These are phyloP conservation scores for Pterocles burchelli DNA, from an alignment of 2,113 vertebrate species.

Conservation along the genomic window DNA sequence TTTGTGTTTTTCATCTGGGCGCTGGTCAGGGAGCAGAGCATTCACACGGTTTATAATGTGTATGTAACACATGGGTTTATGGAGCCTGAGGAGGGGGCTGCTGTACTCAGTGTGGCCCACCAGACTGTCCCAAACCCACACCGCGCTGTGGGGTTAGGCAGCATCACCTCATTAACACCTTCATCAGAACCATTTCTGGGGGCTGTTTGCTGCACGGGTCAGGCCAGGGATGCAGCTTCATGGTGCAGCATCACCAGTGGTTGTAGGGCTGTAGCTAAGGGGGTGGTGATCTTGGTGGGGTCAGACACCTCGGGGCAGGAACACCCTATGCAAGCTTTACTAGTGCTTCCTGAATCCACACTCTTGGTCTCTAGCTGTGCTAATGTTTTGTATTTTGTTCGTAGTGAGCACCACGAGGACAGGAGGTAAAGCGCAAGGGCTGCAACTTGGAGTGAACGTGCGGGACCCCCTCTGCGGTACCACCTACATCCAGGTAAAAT, in stretches of 20 bases:
- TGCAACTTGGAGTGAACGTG: background rate
- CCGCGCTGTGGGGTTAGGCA: background rate
- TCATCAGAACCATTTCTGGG: background rate
- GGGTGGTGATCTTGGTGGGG: background rate
- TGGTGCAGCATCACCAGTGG: rapidly evolving
- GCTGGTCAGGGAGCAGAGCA: background rate
- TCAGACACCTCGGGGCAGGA: background rate
- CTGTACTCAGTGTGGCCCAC: background rate
- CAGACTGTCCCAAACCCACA: background rate
- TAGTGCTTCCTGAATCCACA: background rate
- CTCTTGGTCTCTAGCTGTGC: background rate
- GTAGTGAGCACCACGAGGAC: background rate
- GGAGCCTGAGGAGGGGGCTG: background rate
- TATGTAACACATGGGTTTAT: background rate
- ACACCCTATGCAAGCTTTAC: background rate
- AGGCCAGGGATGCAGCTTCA: background rate
- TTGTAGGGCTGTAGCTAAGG: background rate
- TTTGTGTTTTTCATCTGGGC: background rate
- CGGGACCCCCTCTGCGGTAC: background rate
- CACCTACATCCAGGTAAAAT: background rate
- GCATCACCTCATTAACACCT: background rate
- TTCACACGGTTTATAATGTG: background rate
- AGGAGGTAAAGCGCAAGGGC: background rate
- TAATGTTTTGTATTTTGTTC: background rate
- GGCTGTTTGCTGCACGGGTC: background rate